A percentile compares a stretch with the other conserved stretches of the same genome.
Conservation (phyloP, 1,140 invertebrate genomes). For the Drosophila sp. region DNA sequence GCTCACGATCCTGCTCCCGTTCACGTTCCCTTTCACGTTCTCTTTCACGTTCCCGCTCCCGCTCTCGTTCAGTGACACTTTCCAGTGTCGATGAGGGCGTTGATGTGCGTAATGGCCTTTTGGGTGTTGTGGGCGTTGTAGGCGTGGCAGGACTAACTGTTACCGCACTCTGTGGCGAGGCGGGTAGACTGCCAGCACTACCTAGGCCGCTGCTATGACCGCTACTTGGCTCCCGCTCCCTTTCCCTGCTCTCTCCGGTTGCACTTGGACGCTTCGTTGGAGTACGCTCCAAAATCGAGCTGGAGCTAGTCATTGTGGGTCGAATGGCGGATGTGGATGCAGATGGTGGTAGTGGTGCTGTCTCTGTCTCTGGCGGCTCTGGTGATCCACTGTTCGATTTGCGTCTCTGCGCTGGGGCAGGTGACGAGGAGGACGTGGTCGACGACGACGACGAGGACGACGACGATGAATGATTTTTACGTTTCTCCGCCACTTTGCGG, state of each 20-base stretch:
- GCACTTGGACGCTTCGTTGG: constrained; percentile 41
- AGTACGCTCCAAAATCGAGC: constrained; percentile 47
- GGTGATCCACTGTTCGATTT: constrained; percentile 47
- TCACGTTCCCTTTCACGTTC: constrained; percentile 24
- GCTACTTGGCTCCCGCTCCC: constrained; percentile 42
- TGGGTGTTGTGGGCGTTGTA: constrained; percentile 53
- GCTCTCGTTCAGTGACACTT: constrained; percentile 26
- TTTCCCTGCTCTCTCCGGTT: constrained; percentile 18
- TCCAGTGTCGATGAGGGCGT: constrained; percentile 53
- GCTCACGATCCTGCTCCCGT: constrained; percentile 30
- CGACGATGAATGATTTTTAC: constrained; percentile 72
- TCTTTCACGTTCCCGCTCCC: constrained; percentile 22
- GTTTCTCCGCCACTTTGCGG: constrained; percentile 83
- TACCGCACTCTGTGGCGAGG: constrained; percentile 69
- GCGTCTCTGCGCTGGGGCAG: constrained; percentile 57
- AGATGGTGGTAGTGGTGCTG: too few relatives aligned
- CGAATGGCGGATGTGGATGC: background rate
- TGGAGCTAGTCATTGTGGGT: constrained; percentile 52
- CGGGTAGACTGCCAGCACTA: constrained; percentile 64
- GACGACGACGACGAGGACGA: constrained; percentile 9
- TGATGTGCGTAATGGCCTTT: constrained; percentile 66
- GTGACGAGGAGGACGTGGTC: constrained; percentile 25
- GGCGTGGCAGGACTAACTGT: constrained; percentile 53
- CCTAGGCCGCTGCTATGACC: constrained; percentile 61
- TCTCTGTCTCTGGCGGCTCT: background rate